phyloP scores from a whole-genome alignment of 2,797 vertebrate genomes.

The Octomys mimax region DNA sequence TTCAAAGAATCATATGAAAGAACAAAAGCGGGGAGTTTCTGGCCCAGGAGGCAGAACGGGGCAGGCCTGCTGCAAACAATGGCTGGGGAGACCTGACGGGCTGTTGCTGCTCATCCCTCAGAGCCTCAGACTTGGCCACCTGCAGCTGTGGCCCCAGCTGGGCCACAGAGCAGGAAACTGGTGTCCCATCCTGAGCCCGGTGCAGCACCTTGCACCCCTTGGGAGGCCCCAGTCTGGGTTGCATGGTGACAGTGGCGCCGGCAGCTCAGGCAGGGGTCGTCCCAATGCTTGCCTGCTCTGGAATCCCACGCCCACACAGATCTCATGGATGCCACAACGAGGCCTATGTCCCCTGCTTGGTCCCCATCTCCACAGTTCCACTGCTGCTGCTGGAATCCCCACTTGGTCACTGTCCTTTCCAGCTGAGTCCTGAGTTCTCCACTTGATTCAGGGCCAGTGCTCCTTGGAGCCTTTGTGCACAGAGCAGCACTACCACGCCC shows the following conservation, averaged over 20 bases:
- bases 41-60: background rate
- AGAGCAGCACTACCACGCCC: background rate
- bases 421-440: accelerated
- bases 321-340: background rate
- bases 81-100: background rate
- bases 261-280: background rate
- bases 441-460: background rate
- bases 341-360: background rate
- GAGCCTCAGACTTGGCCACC: accelerated
- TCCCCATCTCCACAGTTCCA: background rate
- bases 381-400: background rate
- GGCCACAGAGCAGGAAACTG: background rate
- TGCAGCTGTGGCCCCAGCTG: background rate
- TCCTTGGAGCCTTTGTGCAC: background rate
- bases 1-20: background rate
- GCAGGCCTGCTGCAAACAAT: background rate
- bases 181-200: too few species aligned
- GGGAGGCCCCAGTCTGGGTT: background rate
- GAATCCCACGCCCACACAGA: background rate
- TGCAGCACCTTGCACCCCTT: too few species aligned
- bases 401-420: background rate
- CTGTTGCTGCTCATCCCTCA: background rate
- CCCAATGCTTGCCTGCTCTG: background rate
- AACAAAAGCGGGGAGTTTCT: background rate
- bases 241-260: accelerated